Evolutionary conservation across 2,113 vertebrate species (phyloP).

Genomic region (Strix uralensis): DNA sequence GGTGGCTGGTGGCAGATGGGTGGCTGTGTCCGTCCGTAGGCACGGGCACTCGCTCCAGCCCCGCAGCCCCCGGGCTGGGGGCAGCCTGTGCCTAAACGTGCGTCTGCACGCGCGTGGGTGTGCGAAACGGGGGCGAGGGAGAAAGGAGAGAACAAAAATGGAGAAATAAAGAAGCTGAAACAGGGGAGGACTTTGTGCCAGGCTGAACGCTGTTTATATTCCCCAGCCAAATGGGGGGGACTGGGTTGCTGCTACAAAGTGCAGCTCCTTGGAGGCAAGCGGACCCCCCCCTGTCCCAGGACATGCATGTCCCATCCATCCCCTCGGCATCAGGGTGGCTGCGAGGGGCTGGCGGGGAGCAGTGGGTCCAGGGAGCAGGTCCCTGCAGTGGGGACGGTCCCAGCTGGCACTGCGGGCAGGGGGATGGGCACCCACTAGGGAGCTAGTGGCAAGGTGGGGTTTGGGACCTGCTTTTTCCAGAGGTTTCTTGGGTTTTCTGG

Average conservation of each 20-base stretch:
- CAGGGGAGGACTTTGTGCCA: neutral
- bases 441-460: neutral
- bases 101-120: rapidly evolving
- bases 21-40: neutral
- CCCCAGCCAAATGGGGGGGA: neutral
- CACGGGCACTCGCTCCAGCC: neutral
- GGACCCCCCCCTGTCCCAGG: rapidly evolving
- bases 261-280: neutral
- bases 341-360: neutral
- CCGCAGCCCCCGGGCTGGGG: rapidly evolving
- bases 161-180: neutral
- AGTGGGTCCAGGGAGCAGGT: neutral
- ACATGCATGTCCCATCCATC: neutral
- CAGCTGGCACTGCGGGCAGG: neutral
- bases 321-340: rapidly evolving
- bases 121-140: neutral
- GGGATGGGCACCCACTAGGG: rapidly evolving
- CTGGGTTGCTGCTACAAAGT: neutral
- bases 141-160: neutral
- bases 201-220: neutral
- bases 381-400: neutral
- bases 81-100: neutral
- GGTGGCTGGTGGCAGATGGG: neutral
- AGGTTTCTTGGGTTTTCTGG: neutral
- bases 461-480: neutral